A percentile compares a stretch with the other conserved stretches of the same genome.
Evolutionary conservation across 2,888 invertebrate species (phyloP).

Genomic region (Cheilosia urbana): DNA sequence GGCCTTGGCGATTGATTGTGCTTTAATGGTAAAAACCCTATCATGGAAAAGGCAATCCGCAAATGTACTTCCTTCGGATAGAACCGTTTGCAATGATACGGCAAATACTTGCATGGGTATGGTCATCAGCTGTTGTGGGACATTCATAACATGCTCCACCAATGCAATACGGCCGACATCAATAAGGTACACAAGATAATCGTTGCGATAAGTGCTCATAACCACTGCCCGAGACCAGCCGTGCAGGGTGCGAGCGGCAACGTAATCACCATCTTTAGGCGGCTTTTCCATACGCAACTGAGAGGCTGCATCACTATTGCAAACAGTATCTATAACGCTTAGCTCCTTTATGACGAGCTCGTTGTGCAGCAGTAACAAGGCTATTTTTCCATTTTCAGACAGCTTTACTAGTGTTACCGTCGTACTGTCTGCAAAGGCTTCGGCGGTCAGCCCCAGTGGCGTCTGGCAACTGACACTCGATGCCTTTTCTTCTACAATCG

Average conservation of each 20-base stretch:
- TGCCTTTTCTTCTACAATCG: slow-evolving; percentile 72
- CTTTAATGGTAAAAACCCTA: slow-evolving; percentile 47
- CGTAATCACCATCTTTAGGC: slow-evolving; percentile 73
- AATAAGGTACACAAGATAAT: slow-evolving; percentile 75
- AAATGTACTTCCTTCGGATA: slow-evolving; percentile 44
- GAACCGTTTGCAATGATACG: slow-evolving; percentile 53
- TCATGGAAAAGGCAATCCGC: slow-evolving; percentile 51
- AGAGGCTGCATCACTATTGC: slow-evolving; percentile 58
- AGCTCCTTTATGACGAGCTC: slow-evolving; percentile 12
- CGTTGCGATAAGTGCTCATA: slow-evolving; percentile 70
- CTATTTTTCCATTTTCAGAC: slow-evolving; percentile 71
- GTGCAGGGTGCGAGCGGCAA: slow-evolving; percentile 69
- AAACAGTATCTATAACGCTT: slow-evolving; percentile 36
- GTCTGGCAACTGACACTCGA: slow-evolving; percentile 18
- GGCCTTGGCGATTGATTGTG: slow-evolving; percentile 6
- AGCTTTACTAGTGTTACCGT: slow-evolving; percentile 66
- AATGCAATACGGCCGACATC: slow-evolving; percentile 76
- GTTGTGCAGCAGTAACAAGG: slow-evolving; percentile 58
- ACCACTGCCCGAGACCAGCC: slow-evolving; percentile 77
- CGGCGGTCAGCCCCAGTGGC: slow-evolving; percentile 64
- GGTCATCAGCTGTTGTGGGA: slow-evolving; percentile 69
- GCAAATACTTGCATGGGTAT: slow-evolving; percentile 76
- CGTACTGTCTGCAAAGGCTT: slow-evolving; percentile 52
- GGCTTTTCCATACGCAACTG: slow-evolving; percentile 48
- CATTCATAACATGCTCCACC: slow-evolving; percentile 70